phyloP scores from a whole-genome alignment of 2,113 vertebrate genomes.

The Terrapene triunguis region DNA sequence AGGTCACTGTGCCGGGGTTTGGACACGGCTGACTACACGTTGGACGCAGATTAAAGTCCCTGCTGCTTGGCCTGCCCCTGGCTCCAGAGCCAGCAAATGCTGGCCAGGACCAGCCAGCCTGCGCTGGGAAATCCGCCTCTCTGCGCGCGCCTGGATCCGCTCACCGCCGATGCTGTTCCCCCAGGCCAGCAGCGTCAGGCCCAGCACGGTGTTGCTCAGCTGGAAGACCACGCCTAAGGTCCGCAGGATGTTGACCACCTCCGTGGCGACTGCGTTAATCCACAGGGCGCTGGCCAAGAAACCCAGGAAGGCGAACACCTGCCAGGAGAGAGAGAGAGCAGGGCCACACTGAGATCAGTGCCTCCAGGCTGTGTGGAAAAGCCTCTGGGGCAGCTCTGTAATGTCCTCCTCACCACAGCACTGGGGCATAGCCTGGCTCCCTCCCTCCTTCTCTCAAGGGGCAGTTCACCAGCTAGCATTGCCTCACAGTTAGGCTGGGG shows the following conservation, averaged over 20 bases:
- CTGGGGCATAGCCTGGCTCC: background rate
- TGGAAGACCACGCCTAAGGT: constrained; percentile 90
- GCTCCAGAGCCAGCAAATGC: background rate
- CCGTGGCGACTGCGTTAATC: constrained; percentile 90
- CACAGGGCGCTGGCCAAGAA: constrained; percentile 93
- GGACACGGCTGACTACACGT: background rate
- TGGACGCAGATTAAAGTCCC: background rate
- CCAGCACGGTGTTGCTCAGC: constrained; percentile 95
- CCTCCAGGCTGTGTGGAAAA: background rate
- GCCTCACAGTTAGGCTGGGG: background rate
- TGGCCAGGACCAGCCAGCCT: background rate
- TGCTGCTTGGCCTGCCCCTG: background rate
- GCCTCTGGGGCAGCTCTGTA: background rate
- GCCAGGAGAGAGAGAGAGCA: background rate
- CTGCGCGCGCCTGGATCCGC: background rate
- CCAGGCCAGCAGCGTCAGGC: constrained; percentile 96
- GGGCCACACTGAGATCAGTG: background rate
- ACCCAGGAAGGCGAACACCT: constrained; percentile 93
- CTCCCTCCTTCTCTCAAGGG: background rate
- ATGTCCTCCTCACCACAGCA: background rate
- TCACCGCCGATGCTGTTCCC: constrained; percentile 95
- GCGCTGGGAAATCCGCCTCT: background rate
- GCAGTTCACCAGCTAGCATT: background rate
- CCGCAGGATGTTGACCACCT: constrained; percentile 92
- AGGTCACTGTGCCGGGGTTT: background rate